Base-by-base conservation (phyloP, 2,888 invertebrate genomes). In the Netelia virgata region DNA sequence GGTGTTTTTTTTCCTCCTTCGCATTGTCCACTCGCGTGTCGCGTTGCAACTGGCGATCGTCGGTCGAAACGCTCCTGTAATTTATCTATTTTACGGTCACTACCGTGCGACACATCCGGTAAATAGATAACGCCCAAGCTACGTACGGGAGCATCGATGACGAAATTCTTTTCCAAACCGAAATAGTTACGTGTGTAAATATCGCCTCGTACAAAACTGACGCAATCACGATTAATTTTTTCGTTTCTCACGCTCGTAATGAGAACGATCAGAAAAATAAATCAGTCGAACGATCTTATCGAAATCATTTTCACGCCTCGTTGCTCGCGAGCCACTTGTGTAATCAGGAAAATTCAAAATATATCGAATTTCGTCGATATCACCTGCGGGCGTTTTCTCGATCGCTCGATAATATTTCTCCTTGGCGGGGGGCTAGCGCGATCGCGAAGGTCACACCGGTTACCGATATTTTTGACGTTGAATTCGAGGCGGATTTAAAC, bases 11-110 rank as follows among this genome's bases (percentile, higher is more conserved):
- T 41, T 9, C 11, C 20, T 55, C 63, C 11, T 23, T 20, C 3
- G n/a, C 59, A 20, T 18, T 5, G 47, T 55, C 10, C 64, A 43
- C n/a, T 20, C 14, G 11, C 28, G 53, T 36, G 1, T 55, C 11
- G 3, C 47, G 14, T 28, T 59, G 18, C 47, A 9, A 66, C 66
- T 66, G 57, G 28, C 59, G 20, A 68, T 9, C 10, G 57, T 59
- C 10, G 8, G 5, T 43, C 11, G 59, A 14, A 28, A 16, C 43
- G 5, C n/a, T 23, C n/a, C 0, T 28, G 47, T 10, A 23, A 68
- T 76, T 76, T 76, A 76, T 76, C 43, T 68, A 36, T 18, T 55
- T 55, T 20, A 47, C 59, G 10, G 23, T 18, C 9, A 14, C 2
- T 47, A 47, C 10, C 14, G 10, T 2, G 14, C 14, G 47, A 47